Evolutionary conservation across 2,888 invertebrate species (phyloP).

Genomic region (Metacarcinus magister): DNA sequence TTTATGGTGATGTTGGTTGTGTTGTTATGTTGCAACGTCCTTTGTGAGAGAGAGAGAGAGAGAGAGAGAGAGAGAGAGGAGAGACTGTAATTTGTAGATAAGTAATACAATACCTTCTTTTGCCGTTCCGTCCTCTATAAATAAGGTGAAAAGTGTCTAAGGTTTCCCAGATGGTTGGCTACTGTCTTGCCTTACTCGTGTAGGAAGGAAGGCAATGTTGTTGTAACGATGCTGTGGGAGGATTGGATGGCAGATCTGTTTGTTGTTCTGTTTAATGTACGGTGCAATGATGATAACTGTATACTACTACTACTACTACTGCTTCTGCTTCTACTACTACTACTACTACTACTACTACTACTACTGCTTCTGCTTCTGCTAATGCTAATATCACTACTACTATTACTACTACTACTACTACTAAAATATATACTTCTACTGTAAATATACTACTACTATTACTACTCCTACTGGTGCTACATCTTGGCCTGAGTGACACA

Average conservation of each 20-base stretch:
- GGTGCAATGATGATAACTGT: background rate
- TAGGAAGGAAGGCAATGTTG: background rate
- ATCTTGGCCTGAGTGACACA: background rate
- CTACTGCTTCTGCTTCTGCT: background rate
- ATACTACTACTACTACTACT: background rate
- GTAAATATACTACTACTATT: background rate
- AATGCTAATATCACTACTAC: background rate
- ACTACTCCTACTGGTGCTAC: background rate
- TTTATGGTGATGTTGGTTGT: too few relatives aligned
- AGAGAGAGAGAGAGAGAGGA: background rate
- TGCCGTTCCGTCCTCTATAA: too few relatives aligned
- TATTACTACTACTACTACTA: background rate
- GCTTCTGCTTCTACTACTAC: background rate
- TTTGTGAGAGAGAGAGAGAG: conserved; percentile 35
- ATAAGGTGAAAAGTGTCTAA: too few relatives aligned
- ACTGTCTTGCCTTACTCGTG: background rate
- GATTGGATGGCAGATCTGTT: too few relatives aligned
- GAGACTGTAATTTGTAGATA: background rate
- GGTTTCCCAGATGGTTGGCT: background rate
- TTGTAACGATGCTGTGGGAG: background rate
- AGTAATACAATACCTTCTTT: background rate
- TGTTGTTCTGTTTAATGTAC: too few relatives aligned
- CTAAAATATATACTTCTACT: background rate
- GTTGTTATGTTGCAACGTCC: too few relatives aligned
- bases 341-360: background rate